Percentiles rank a stretch among this genome's conserved stretches.
Conservation (phyloP, 2,888 invertebrate genomes). For the Coleophora flavipennella region DNA sequence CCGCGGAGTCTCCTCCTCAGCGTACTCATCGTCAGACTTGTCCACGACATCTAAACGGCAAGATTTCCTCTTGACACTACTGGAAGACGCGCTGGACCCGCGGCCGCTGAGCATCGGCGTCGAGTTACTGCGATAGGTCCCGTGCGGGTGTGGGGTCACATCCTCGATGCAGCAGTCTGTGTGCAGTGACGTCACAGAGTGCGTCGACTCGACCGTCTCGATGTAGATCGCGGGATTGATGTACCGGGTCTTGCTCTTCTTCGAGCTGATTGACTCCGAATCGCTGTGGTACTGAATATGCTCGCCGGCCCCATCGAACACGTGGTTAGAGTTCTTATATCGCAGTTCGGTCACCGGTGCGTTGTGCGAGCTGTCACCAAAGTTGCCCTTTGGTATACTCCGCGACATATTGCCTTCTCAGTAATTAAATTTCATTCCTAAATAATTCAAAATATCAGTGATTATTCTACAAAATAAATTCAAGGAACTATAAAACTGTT, state of each 20-base stretch:
- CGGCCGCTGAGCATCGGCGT: slow-evolving; percentile 56
- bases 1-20: slow-evolving; percentile 41
- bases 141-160: slow-evolving; percentile 60
- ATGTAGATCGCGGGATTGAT: slow-evolving; percentile 76
- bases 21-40: slow-evolving; percentile 16
- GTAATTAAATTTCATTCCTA: slow-evolving; percentile 17
- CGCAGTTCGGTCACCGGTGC: slow-evolving; percentile 27
- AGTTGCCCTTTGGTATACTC: slow-evolving; percentile 43
- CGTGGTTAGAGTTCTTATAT: slow-evolving; percentile 39
- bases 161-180: slow-evolving; percentile 42
- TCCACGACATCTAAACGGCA: slow-evolving; percentile 34
- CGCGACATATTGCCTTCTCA: slow-evolving; percentile 33
- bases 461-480: slow-evolving; percentile 12
- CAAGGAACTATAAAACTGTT: slow-evolving; percentile 9
- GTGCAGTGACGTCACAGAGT: slow-evolving; percentile 52
- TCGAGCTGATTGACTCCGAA: slow-evolving; percentile 50
- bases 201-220: slow-evolving; percentile 59
- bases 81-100: slow-evolving; percentile 41
- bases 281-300: slow-evolving; percentile 57
- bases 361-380: slow-evolving; percentile 52
- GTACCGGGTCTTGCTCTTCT: slow-evolving; percentile 62
- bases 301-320: slow-evolving; percentile 62
- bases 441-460: slow-evolving; percentile 9
- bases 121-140: slow-evolving; percentile 54
- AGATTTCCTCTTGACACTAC: slow-evolving; percentile 52